Evolutionary conservation across 1,140 invertebrate genomes (phyloP), one percentile per base, ranked within the genome.

Genomic region (Dendrolimus punctatus): DNA sequence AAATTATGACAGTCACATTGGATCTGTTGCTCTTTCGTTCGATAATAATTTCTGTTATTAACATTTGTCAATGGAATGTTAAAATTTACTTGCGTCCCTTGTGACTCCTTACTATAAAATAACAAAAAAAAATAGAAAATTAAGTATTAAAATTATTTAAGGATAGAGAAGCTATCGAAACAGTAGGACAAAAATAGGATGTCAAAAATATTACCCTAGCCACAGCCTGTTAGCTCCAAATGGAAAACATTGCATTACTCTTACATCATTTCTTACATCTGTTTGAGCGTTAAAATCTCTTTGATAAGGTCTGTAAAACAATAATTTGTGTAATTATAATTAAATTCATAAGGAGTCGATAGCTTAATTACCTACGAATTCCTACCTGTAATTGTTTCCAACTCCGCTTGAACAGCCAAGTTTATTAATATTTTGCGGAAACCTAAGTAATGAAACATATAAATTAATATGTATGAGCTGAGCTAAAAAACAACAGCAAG

Each of bases 1-100:
- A 7, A 39, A 46, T 52, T 36, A 9, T 49, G 37, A 37, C 63
- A 70, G 49, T 51, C 42, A 50, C 72, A 76, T 56, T 79, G 72
- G 36, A 63, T 53, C 9, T 55, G 60, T 61, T 71, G 53, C 49
- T 74, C 57, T 57, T 55, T 67, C 1, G 43, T 56, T 39, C 0
- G 8, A 56, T 9, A 10, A 42, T 8, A 5, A 36, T 4, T 46
- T 7, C 6, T 5, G 38, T 63, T 50, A 38, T 40, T 64, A 39
- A 38, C 42, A 46, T 45, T 57, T 51, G 49, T 57, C 45, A 39
- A 51, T 51, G 52, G 51, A 46, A 56, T 59, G 46, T 43, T 53
- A 40, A 67, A 58, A 59, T 78, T 65, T 2, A 71, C 75, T 61
- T 78, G 76, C 8, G 69, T 73, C 7, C 50, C 63, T 58, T 77